Evolutionary conservation across 2,888 invertebrate genomes (phyloP), one percentile per base, ranked within the genome.

Genomic region (Metalampra italica): DNA sequence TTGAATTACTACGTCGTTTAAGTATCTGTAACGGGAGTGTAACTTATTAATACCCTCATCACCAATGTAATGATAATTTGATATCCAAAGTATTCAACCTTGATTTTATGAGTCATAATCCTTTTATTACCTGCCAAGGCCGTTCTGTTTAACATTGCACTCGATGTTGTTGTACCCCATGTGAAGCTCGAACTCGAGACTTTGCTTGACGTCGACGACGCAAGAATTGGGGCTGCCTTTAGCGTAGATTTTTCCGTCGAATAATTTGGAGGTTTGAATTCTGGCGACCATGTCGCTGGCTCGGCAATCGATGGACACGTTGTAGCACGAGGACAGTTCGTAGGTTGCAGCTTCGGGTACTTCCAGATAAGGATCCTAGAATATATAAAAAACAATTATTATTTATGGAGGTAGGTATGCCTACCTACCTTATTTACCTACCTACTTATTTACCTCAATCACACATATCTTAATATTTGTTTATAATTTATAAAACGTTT

Each of bases 151-250:
- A 44, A 97, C 97, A 80, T 97, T 97, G 80, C 97, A 97, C 78
- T 97, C 97, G 55, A 97, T 91, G 77, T 97, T 96, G 77, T 95
- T 96, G 87, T 97, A 97, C 46, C 94, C 94, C 96, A 98, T 97
- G 64, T 94, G 94, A 60, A 98, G 90, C 79, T 97, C 96, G 76
- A 98, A 98, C 82, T 97, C 96, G 53, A 97, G 88, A 55, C 96
- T 94, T 69, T 94, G 95, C 68, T 95, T 94, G 47, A 98, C 95
- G 76, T 97, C 97, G 58, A 95, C 93, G 38, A 97, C 95, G 79
- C 97, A 98, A 29, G 96, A 96, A 82, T 96, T 97, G 46, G 97
- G 97, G 61, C 96, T 96, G 54, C 97, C 96, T 81, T 97, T 97
- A 53, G 97, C 97, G 86, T 98, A 98, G 59, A 98, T 95, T 87